phyloP scores from a whole-genome alignment of 1,140 invertebrate species.

The Oscheius sp. region DNA sequence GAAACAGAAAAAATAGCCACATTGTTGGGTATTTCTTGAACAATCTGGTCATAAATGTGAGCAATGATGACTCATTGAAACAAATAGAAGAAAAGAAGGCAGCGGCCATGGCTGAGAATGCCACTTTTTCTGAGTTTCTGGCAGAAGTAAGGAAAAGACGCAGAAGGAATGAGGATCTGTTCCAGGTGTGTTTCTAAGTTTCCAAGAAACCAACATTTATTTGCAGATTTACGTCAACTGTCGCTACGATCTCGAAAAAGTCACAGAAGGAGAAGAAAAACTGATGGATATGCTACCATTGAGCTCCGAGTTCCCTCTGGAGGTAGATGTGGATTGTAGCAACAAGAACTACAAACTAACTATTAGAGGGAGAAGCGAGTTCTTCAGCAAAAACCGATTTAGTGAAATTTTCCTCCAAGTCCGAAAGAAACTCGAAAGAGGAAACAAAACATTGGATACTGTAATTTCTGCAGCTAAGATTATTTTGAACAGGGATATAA shows the following conservation, averaged over 20 bases:
- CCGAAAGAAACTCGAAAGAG: too few relatives aligned
- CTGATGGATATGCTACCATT: slow-evolving; percentile 15
- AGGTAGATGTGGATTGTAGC: slow-evolving; percentile 18
- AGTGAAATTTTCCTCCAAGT: neutral
- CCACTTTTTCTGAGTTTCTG: slow-evolving; percentile 5
- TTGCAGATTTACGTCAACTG: slow-evolving; percentile 34
- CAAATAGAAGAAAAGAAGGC: neutral
- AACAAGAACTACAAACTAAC: slow-evolving; percentile 6
- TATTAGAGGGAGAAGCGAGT: neutral
- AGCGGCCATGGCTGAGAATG: neutral
- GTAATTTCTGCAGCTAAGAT: too few relatives aligned
- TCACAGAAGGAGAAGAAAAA: slow-evolving; percentile 7
- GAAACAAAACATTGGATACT: too few relatives aligned
- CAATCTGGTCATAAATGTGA: slow-evolving; percentile 14
- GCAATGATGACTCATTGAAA: neutral
- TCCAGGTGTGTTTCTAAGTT: too few relatives aligned
- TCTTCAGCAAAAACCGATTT: neutral
- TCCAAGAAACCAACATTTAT: too few relatives aligned
- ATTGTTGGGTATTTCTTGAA: slow-evolving; percentile 29
- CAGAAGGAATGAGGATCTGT: slow-evolving; percentile 3
- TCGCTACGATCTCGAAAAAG: slow-evolving; percentile 26
- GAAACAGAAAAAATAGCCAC: slow-evolving; percentile 3
- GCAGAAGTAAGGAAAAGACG: neutral
- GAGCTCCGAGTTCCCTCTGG: slow-evolving; percentile 16
- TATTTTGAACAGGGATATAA: too few relatives aligned